These are phyloP conservation scores for Mormoops blainvillei DNA, from an alignment of 2,113 vertebrate genomes.

Conservation along the genomic window DNA sequence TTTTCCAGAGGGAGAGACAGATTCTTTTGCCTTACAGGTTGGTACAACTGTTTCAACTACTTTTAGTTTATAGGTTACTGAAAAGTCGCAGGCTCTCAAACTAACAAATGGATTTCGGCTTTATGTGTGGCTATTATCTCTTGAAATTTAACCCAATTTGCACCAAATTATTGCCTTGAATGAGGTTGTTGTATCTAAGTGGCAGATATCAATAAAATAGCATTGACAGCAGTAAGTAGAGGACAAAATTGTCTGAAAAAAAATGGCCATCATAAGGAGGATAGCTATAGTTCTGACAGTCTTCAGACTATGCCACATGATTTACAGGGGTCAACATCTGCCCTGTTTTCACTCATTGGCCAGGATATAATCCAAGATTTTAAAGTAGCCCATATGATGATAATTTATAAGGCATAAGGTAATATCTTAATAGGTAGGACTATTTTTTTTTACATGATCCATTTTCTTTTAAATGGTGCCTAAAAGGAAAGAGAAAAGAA, in stretches of 20 bases:
- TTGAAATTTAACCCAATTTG: not conserved
- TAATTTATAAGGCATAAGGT: not conserved
- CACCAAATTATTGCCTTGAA: not conserved
- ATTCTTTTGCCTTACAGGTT: slow-evolving; percentile 7
- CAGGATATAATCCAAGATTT: not conserved
- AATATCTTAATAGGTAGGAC: not conserved
- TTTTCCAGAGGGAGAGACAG: slow-evolving; percentile 17
- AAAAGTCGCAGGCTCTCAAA: not conserved
- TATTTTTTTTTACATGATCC: not conserved
- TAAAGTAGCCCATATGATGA: not conserved
- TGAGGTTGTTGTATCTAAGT: not conserved
- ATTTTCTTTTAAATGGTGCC: not conserved
- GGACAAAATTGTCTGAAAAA: not conserved
- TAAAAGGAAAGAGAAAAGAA: not conserved
- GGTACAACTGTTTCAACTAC: not conserved
- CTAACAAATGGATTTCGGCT: not conserved
- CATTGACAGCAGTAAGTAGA: not conserved
- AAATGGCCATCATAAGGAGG: not conserved
- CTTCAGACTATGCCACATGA: not conserved
- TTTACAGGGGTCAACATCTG: not conserved
- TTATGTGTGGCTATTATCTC: not conserved
- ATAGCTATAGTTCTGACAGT: not conserved
- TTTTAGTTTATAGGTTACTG: slow-evolving; percentile 18
- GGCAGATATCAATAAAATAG: not conserved
- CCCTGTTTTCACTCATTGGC: not conserved